A percentile compares a stretch with the other conserved stretches of the same genome.
Conservation (phyloP, 2,113 vertebrate species). For the Ascaphus truei region DNA sequence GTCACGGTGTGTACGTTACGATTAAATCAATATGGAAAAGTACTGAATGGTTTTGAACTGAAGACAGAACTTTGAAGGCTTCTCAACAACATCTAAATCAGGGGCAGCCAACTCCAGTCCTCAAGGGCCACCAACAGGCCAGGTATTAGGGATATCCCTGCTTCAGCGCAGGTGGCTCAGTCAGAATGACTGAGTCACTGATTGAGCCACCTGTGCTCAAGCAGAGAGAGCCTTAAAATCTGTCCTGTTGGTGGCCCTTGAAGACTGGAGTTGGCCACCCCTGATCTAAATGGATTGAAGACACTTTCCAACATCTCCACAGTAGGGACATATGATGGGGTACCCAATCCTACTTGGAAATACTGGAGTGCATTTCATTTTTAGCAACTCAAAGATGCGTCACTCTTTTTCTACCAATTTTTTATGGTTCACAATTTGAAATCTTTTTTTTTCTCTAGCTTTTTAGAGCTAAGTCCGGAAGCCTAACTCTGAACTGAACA, state of each 20-base stretch:
- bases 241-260: too few relatives aligned
- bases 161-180: too few relatives aligned
- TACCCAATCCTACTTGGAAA: not conserved
- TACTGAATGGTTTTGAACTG: not conserved
- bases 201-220: too few relatives aligned
- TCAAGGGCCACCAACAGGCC: too few relatives aligned
- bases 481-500: not conserved
- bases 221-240: too few relatives aligned
- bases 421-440: not conserved
- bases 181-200: too few relatives aligned
- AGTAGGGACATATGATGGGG: not conserved
- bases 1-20: not conserved
- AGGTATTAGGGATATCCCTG: too few relatives aligned
- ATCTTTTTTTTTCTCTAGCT: not conserved
- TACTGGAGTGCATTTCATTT: not conserved
- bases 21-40: not conserved
- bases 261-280: too few relatives aligned
- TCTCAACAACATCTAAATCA: slow-evolving; percentile 14
- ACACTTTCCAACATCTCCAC: not conserved
- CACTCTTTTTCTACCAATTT: not conserved
- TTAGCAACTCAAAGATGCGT: not conserved
- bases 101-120: too few relatives aligned
- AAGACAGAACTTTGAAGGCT: too few relatives aligned
- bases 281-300: slow-evolving; percentile 2
- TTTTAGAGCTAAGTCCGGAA: not conserved